phyloP scores from a whole-genome alignment of 2,113 vertebrate species.

The Paradoxurus hermaphroditus region DNA sequence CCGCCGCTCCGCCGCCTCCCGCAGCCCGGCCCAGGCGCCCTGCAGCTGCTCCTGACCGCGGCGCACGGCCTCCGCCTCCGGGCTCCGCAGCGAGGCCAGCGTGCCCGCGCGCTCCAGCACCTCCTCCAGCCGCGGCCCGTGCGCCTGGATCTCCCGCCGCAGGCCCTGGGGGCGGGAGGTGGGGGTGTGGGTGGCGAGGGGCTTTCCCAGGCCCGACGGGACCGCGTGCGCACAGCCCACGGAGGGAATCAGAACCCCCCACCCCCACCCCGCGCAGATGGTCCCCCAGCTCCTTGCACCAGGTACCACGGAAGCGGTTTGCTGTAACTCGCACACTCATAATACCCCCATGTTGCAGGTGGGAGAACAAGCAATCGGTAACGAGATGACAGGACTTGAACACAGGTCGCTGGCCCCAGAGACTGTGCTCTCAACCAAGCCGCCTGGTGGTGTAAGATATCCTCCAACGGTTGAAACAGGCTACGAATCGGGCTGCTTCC shows the following conservation, averaged over 20 bases:
- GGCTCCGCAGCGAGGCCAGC: conserved; percentile 89
- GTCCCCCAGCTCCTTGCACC: background rate
- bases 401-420: background rate
- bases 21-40: conserved; percentile 87
- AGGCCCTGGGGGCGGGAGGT: conserved; percentile 81
- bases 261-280: too few species aligned
- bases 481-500: background rate
- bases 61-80: conserved; percentile 86
- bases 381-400: background rate
- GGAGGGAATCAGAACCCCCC: background rate
- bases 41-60: conserved; percentile 86
- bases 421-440: background rate
- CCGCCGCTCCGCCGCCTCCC: conserved; percentile 87
- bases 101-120: conserved; percentile 88
- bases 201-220: accelerated
- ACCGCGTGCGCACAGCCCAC: accelerated
- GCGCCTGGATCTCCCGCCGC: conserved; percentile 92
- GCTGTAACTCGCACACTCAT: background rate
- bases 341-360: background rate
- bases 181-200: background rate
- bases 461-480: background rate
- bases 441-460: background rate
- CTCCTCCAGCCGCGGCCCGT: conserved; percentile 88
- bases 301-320: background rate
- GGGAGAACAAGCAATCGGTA: background rate